These are phyloP conservation scores for Phrynocephalus guinanensis DNA, from an alignment of 2,797 vertebrate species.

Conservation along the genomic window DNA sequence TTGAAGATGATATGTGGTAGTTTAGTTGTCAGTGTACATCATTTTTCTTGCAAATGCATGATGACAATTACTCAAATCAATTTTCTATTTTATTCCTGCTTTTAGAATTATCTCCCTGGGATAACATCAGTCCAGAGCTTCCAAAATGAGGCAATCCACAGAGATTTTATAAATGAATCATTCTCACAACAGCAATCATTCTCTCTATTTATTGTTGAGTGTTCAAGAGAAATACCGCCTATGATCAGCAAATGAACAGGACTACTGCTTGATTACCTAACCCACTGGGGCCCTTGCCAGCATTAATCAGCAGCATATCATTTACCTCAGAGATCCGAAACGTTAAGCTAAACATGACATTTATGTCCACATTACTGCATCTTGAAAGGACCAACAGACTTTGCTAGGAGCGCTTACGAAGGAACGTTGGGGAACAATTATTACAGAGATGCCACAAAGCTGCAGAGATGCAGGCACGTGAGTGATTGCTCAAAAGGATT, in stretches of 20 bases:
- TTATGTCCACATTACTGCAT: slow-evolving; percentile 37
- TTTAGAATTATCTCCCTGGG: slow-evolving; percentile 9
- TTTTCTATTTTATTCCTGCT: not conserved
- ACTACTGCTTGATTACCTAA: slow-evolving; percentile 30
- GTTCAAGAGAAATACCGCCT: not conserved
- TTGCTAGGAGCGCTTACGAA: slow-evolving; percentile 27
- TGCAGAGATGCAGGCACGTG: slow-evolving; percentile 44
- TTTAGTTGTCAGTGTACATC: slow-evolving; percentile 26
- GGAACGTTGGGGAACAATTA: slow-evolving; percentile 54
- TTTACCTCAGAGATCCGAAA: slow-evolving; percentile 4
- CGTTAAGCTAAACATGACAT: slow-evolving; percentile 26
- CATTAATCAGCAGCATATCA: slow-evolving; percentile 23
- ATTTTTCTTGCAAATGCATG: slow-evolving; percentile 7
- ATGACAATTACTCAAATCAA: slow-evolving; percentile 7
- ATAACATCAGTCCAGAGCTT: not conserved
- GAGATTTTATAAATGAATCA: slow-evolving; percentile 5
- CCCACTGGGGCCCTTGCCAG: slow-evolving; percentile 23
- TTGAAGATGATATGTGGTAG: slow-evolving; percentile 38
- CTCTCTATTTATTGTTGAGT: slow-evolving; percentile 17
- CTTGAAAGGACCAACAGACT: slow-evolving; percentile 30
- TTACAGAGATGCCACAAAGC: slow-evolving; percentile 35
- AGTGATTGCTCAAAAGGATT: slow-evolving; percentile 61
- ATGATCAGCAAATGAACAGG: slow-evolving; percentile 23
- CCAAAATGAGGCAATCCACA: not conserved
- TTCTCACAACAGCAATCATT: not conserved